Conservation (phyloP, 2,113 vertebrate species). For the Oriolus oriolus region DNA sequence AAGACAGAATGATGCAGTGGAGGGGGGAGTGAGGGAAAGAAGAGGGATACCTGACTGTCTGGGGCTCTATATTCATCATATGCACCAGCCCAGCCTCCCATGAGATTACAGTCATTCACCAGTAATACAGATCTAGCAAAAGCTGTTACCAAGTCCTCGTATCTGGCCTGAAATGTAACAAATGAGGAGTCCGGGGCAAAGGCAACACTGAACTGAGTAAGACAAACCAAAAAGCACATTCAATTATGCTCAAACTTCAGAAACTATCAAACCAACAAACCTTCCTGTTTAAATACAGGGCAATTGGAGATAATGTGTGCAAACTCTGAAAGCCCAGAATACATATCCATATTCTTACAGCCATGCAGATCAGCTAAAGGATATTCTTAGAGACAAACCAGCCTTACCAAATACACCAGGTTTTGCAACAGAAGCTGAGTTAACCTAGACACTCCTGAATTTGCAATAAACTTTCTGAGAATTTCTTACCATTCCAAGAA, state of each 20-base stretch:
- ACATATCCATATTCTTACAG: neutral
- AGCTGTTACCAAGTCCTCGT: neutral
- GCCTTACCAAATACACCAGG: neutral
- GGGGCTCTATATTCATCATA: neutral
- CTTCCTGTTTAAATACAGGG: neutral
- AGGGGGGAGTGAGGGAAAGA: neutral
- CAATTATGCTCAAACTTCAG: neutral
- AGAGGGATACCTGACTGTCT: neutral
- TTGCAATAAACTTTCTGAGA: neutral
- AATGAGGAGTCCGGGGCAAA: neutral
- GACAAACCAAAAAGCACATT: neutral
- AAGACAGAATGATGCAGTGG: neutral
- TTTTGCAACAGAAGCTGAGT: neutral
- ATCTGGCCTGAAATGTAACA: neutral
- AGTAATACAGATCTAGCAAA: neutral
- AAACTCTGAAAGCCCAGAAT: neutral
- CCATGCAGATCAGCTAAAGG: neutral
- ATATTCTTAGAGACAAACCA: neutral
- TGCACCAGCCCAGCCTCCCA: neutral
- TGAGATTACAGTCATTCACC: neutral
- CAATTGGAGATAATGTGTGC: neutral
- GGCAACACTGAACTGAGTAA: neutral
- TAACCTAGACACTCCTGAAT: neutral
- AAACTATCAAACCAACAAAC: neutral
- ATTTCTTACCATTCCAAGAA: conserved; percentile 92